phyloP scores from a whole-genome alignment of 2,113 vertebrate species.

The Pungitius pungitius region DNA sequence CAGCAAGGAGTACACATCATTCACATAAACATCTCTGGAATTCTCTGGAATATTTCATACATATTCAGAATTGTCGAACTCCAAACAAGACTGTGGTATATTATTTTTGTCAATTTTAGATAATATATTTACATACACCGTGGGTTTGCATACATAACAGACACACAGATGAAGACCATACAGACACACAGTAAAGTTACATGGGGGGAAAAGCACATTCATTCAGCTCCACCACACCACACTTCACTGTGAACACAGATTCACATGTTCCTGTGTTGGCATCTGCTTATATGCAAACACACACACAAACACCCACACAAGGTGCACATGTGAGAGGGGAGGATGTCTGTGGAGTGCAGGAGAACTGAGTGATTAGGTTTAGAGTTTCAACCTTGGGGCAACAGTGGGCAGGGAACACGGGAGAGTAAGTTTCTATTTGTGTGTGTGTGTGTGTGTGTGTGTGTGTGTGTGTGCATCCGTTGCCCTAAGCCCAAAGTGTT shows the following conservation, averaged over 20 bases:
- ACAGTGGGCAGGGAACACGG: slow-evolving; percentile 30
- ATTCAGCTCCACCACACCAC: slow-evolving; percentile 12
- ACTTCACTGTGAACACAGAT: slow-evolving; percentile 35
- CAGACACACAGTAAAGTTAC: slow-evolving; percentile 8
- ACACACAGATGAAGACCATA: neutral
- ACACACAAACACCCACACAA: slow-evolving; percentile 11
- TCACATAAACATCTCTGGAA: neutral
- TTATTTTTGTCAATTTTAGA: neutral
- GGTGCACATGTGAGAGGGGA: slow-evolving; percentile 28
- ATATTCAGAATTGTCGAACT: neutral
- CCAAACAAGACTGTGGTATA: neutral
- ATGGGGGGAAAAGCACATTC: slow-evolving; percentile 22
- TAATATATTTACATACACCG: neutral
- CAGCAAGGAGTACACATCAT: neutral
- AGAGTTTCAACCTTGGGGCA: slow-evolving; percentile 69
- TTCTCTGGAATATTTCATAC: neutral
- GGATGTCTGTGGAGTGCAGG: slow-evolving; percentile 29
- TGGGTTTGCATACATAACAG: too few relatives aligned
- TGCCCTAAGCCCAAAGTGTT: slow-evolving; percentile 46
- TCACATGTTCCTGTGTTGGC: neutral
- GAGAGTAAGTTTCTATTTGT: slow-evolving; percentile 33
- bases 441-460: slow-evolving; percentile 30
- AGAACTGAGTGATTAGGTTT: slow-evolving; percentile 60
- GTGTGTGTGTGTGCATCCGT: slow-evolving; percentile 18
- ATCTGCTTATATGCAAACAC: slow-evolving; percentile 36